phyloP scores from a whole-genome alignment of 1,140 invertebrate genomes.

The Drusus annulatus region DNA sequence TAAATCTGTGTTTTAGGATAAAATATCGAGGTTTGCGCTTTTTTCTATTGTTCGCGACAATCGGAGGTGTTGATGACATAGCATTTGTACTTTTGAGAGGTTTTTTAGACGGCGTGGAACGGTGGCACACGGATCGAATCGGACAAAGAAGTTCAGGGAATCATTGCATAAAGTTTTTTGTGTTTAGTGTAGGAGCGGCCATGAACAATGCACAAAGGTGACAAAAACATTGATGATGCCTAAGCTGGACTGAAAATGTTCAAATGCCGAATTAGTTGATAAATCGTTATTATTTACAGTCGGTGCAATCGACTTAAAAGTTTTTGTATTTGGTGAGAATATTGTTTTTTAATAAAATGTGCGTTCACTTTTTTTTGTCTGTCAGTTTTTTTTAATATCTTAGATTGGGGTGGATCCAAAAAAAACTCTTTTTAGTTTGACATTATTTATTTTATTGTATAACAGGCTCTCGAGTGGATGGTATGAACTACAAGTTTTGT shows the following conservation, averaged over 20 bases:
- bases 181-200: slow-evolving; percentile 25
- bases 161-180: slow-evolving; percentile 42
- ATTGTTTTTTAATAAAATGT: too few species aligned
- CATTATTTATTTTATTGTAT: too few species aligned
- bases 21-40: neutral
- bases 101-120: slow-evolving; percentile 20
- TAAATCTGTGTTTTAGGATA: neutral
- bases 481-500: too few species aligned
- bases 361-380: too few species aligned
- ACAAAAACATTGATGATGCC: neutral
- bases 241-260: neutral
- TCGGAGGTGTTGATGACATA: slow-evolving; percentile 32
- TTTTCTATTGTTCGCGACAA: slow-evolving; percentile 15
- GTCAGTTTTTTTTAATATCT: too few species aligned
- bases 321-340: too few species aligned
- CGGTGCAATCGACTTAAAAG: too few species aligned
- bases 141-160: slow-evolving; percentile 43
- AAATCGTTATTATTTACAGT: too few species aligned
- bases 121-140: slow-evolving; percentile 56
- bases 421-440: too few species aligned
- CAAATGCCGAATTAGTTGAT: too few species aligned
- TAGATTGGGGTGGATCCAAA: too few species aligned
- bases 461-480: too few species aligned
- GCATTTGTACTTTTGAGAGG: slow-evolving; percentile 15
- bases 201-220: neutral